A percentile compares a stretch with the other conserved stretches of the same genome.
phyloP scores from a whole-genome alignment of 2,888 invertebrate species.

The Gari tellinella region DNA sequence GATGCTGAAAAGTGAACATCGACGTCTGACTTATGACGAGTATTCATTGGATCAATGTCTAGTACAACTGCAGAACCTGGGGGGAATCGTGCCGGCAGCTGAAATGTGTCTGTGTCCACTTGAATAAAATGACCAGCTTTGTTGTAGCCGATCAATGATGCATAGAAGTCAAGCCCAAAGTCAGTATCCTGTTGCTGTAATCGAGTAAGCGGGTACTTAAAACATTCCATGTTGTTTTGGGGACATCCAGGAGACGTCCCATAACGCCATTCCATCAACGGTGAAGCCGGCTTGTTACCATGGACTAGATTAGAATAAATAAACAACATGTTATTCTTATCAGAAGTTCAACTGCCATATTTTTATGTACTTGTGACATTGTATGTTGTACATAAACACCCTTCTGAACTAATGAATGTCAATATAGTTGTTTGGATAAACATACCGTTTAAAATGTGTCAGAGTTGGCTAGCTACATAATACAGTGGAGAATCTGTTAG shows the following conservation, averaged over 20 bases:
- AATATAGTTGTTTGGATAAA: no score
- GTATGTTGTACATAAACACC: no score
- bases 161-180: constrained; percentile 5
- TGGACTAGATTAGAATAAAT: constrained; percentile 19
- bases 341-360: no score
- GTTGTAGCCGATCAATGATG: constrained; percentile 45
- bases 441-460: no score
- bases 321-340: no score
- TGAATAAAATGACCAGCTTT: constrained; percentile 51
- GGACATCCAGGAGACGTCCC: constrained; percentile 13
- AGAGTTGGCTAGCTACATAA: no score
- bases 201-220: constrained; percentile 28
- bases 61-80: constrained; percentile 38
- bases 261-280: constrained; percentile 40
- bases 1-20: constrained; percentile 32
- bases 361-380: no score
- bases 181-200: constrained; percentile 28
- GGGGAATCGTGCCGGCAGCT: constrained; percentile 32
- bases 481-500: no score
- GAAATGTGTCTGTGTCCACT: constrained; percentile 23
- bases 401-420: no score
- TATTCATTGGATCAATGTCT: constrained; percentile 30
- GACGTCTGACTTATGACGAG: constrained; percentile 10
- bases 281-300: neutral
- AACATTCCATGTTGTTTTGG: constrained; percentile 29